These are phyloP conservation scores for Listrodromus nycthemerus DNA, from an alignment of 2,888 invertebrate species.

Conservation along the genomic window DNA sequence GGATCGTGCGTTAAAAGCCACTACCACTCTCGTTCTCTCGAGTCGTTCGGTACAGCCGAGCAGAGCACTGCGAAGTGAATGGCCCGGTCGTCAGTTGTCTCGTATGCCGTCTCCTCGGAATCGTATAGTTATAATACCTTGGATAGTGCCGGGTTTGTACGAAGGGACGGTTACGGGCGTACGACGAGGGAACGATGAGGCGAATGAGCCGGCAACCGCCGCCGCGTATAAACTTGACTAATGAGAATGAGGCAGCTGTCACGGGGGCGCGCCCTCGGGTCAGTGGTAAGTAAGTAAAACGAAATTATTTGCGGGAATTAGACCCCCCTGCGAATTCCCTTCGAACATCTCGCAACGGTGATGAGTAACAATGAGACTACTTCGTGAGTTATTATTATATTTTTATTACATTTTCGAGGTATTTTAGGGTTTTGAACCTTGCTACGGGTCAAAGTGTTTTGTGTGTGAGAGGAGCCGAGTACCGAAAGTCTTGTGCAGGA, in stretches of 20 bases:
- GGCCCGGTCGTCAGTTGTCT: conserved; percentile 50
- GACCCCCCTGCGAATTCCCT: conserved; percentile 63
- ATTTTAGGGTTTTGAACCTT: neutral
- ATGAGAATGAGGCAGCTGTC: conserved; percentile 74
- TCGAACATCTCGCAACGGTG: conserved; percentile 31
- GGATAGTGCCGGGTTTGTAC: conserved; percentile 53
- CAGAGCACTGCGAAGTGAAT: conserved; percentile 53
- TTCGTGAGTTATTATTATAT: too few relatives aligned
- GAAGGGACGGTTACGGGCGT: conserved; percentile 58
- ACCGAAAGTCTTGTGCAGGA: too few relatives aligned
- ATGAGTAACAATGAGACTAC: conserved; percentile 33
- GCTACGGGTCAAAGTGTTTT: too few relatives aligned
- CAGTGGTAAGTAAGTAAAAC: conserved; percentile 67
- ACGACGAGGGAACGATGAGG: conserved; percentile 41
- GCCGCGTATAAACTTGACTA: conserved; percentile 74
- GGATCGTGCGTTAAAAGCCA: conserved; percentile 66
- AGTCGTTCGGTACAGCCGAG: conserved; percentile 19
- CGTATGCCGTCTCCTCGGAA: conserved; percentile 45
- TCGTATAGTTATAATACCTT: conserved; percentile 46
- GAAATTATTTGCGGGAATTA: conserved; percentile 67
- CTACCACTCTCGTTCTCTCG: conserved; percentile 65
- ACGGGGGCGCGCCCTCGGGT: conserved; percentile 69
- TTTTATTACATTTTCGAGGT: conserved; percentile 18
- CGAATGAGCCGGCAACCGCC: conserved; percentile 49
- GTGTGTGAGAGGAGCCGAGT: too few relatives aligned